A percentile compares a stretch with the other conserved stretches of the same genome.
These are phyloP conservation scores for Pelobates cultripes DNA, from an alignment of 2,797 vertebrate genomes.

Conservation along the genomic window DNA sequence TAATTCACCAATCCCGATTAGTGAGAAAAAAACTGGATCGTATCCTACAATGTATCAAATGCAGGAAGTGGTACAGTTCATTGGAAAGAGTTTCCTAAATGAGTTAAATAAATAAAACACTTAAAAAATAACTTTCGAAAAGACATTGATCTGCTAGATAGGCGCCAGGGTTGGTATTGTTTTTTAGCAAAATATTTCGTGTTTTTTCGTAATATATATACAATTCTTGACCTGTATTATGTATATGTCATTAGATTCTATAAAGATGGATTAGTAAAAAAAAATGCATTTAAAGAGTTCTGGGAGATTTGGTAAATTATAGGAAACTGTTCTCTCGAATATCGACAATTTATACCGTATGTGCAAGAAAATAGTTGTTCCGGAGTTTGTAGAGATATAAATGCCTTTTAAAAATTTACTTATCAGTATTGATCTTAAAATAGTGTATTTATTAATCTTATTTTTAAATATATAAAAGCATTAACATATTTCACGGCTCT, in stretches of 20 bases:
- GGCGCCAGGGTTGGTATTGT: conserved; percentile 34
- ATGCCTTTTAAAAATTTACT: too few relatives aligned
- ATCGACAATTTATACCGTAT: too few relatives aligned
- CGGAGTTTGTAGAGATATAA: too few relatives aligned
- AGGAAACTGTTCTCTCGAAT: too few relatives aligned
- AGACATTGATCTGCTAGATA: conserved; percentile 2
- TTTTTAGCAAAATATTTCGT: conserved; percentile 19
- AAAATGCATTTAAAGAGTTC: neutral
- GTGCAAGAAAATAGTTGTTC: too few relatives aligned
- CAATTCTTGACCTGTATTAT: conserved; percentile 36
- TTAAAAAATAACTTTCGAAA: conserved; percentile 21
- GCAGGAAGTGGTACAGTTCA: conserved; percentile 32
- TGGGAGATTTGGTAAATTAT: neutral
- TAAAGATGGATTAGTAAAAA: conserved; percentile 8
- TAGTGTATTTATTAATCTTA: too few relatives aligned
- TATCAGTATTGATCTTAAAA: too few relatives aligned
- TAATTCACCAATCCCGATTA: conserved; percentile 2
- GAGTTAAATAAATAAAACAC: conserved; percentile 43
- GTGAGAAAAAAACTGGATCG: conserved; percentile 26
- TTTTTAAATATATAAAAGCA: too few relatives aligned
- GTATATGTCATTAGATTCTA: neutral
- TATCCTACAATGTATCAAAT: conserved; percentile 47
- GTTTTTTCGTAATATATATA: conserved; percentile 17
- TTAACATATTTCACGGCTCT: too few relatives aligned
- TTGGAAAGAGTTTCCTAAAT: conserved; percentile 29